Evolutionary conservation across 2,797 vertebrate species (phyloP), one percentile per base, ranked within the genome.

Genomic region (Crypturellus tataupa): DNA sequence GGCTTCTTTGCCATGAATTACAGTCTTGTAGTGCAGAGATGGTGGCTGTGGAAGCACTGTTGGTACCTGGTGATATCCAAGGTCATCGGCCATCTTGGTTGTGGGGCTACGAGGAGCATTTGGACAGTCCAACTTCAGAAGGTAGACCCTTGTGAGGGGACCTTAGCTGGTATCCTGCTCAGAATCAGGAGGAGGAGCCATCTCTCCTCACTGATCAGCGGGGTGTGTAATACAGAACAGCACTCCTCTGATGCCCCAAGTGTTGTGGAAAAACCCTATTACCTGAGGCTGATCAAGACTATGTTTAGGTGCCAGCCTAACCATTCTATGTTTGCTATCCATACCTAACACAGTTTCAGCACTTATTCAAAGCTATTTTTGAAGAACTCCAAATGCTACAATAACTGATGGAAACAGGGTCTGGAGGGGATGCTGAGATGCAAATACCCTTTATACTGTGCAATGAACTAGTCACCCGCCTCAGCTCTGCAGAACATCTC

Each of bases 371-470:
- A 68, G 27, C 21, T 82, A 4, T 85, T 85, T 93, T 80, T 64
- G 39, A 55, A 70, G 58, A 44, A 44, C 16, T 4, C 84, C 12
- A 19, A 21, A 37, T 53, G 9, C 72, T 81, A 18, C 29, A n/a
- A 0, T 49, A 58, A 9, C 17, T 80, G 18, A 29, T 16, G 70
- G 35, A 42, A 2, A 0, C 2, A 25, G 9, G 6, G 1, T 58
- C 55, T 87, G 25, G 58, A 79, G 68, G 27, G n/a, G 27, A 21
- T 69, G 9, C 55, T 89, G 64, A 31, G 5, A 7, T 87, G 12
- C 12, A 80, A 10, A 12, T 59, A 10, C 8, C 63, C 20, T 84
- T 76, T 76, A 37, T 35, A 51, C 20, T 1, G 1, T 9, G 6
- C 73, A 12, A 3, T 24, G 31, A 68, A 35, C 9, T 44, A 44